A percentile compares a stretch with the other conserved stretches of the same genome.
phyloP scores from a whole-genome alignment of 2,888 invertebrate genomes.

The Kryphioiulus occultus region DNA sequence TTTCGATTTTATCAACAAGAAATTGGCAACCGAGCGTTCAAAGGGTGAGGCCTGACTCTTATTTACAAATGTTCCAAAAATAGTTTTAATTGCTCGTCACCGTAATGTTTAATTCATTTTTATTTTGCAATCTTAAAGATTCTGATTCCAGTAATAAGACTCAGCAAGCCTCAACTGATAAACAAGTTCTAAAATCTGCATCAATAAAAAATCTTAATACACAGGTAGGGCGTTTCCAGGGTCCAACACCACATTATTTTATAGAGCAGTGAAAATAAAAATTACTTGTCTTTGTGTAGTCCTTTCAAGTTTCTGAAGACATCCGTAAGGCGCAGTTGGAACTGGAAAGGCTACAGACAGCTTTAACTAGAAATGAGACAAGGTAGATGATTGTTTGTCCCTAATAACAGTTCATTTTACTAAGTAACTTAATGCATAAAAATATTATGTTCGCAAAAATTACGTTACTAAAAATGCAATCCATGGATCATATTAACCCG shows the following conservation, averaged over 20 bases:
- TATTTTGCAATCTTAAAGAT: constrained; percentile 51
- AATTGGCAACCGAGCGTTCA: not conserved
- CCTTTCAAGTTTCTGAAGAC: constrained; percentile 67
- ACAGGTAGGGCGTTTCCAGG: constrained; percentile 46
- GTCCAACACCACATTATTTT: not conserved
- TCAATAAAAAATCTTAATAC: constrained; percentile 57
- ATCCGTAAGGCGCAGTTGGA: constrained; percentile 74
- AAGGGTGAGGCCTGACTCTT: not conserved
- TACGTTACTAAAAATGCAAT: too few species aligned
- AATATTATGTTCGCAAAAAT: too few species aligned
- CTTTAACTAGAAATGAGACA: constrained; percentile 70
- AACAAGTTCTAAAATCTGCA: not conserved
- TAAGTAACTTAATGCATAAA: too few species aligned
- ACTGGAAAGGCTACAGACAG: constrained; percentile 71
- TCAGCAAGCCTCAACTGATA: constrained; percentile 40
- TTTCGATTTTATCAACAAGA: constrained; percentile 78
- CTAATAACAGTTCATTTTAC: too few species aligned
- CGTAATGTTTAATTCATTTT: not conserved
- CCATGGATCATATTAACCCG: too few species aligned
- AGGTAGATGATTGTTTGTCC: constrained; percentile 65
- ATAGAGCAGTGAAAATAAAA: not conserved
- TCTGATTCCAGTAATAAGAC: constrained; percentile 50
- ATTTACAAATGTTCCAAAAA: not conserved
- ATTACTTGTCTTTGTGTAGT: constrained; percentile 50
- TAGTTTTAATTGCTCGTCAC: not conserved